Evolutionary conservation across 2,113 vertebrate genomes (phyloP), one percentile per base, ranked within the genome.

Genomic region (Phalacrocorax brasilianus): DNA sequence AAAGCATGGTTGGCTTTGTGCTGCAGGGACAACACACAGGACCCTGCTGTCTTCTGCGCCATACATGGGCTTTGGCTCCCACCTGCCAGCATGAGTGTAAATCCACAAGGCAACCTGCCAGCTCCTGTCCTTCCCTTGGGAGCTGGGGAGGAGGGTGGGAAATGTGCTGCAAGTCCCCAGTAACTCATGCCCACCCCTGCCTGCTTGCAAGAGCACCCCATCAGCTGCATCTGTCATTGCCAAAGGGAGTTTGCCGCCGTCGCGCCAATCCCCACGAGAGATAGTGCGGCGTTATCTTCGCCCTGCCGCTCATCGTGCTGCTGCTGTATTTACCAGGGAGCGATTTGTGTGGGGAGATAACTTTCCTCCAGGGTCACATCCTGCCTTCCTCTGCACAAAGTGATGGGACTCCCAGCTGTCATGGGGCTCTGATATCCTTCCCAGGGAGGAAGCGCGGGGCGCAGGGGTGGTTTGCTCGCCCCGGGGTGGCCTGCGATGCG

Each of bases 281-380:
- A 11, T 0, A 73, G 55, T 6, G 0, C 0, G 0, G 33, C 0
- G 2, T 71, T 85, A n/a, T n/a, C 71, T 27, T 15, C 3, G 2
- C 76, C 59, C n/a, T 33, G 61, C 83, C 1, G 1, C 65, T 81
- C 3, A 0, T 13, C 2, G 56, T 2, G 7, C 45, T 2, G 35
- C 76, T 17, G 71, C 50, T n/a, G 38, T 1, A 1, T 49, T 44
- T 35, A 53, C 35, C 62, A 24, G 24, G 62, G 45, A 58, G 28
- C 0, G 3, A 68, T 21, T 4, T 35, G 62, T 50, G 67, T 5
- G 1, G 42, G 67, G 92, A 93, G 53, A 33, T 28, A 62, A 42
- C 27, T 79, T 79, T n/a, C 35, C 74, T 77, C 52, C 71, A 86
- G 42, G 30, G 35, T 44, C 4, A 0, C 32, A 52, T 78, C 83